Evolutionary conservation across 2,888 invertebrate species (phyloP), one percentile per base, ranked within the genome.

Genomic region (Phaonia tiefii): DNA sequence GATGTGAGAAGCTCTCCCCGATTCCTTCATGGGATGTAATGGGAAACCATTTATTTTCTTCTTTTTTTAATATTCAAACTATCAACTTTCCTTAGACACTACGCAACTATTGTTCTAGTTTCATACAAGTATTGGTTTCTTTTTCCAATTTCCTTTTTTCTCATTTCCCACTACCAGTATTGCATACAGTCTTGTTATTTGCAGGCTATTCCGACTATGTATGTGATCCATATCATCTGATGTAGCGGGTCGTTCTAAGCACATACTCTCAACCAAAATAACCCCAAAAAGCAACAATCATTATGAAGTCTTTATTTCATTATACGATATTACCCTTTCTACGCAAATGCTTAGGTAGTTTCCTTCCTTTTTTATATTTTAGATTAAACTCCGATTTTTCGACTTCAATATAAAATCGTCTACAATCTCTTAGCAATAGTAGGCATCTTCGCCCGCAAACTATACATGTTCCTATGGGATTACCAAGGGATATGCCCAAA

Each of bases 401-500:
- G 22, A 22, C 2, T 39, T 3, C 1, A 42, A 31, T n/a, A n/a
- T 11, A 56, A 22, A 3, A 31, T 15, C 15, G 5, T 15, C 13
- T 31, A 60, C 37, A 39, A 31, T n/a, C 37, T 39, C 60, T 10
- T 17, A 60, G 26, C 60, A 15, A 60, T 60, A n/a, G 15, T 15
- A 39, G 20, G 13, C 13, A 60, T 60, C 20, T 60, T 60, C 10
- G 15, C 39, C 37, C 39, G 17, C 8, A 20, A 20, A 39, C 39
- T 22, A 22, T 20, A 20, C 20, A 51, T 22, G 51, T 11, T 11
- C 2, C 20, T 15, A 3, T 22, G 51, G 31, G 58, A 10, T 15
- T n/a, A 37, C n/a, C n/a, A 60, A 60, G 20, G 60, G 58, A 15
- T 60, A 39, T 60, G 20, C 60, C 60, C 60, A 37, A 39, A 60